phyloP scores from a whole-genome alignment of 2,888 invertebrate species.

The Noctua comes region DNA sequence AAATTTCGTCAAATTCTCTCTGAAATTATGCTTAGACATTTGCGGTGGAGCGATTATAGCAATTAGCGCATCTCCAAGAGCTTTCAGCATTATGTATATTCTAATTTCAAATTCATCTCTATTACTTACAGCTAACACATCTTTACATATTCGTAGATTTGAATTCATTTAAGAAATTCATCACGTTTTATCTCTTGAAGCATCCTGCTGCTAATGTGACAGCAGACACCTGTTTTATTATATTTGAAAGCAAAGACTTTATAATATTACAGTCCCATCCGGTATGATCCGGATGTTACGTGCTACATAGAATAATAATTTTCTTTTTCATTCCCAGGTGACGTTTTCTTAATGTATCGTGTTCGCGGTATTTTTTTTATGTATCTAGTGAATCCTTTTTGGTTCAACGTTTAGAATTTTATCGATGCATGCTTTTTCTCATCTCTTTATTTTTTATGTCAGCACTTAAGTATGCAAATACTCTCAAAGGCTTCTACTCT shows the following conservation, averaged over 20 bases:
- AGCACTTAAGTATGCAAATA: neutral
- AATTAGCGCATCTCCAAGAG: neutral
- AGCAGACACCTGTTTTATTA: constrained; percentile 64
- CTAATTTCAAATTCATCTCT: neutral
- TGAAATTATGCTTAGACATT: constrained; percentile 7
- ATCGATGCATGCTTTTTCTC: neutral
- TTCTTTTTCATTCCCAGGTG: constrained; percentile 9
- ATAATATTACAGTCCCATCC: constrained; percentile 70
- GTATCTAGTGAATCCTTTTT: neutral
- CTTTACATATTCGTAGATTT: neutral
- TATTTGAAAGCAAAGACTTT: constrained; percentile 74
- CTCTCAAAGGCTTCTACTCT: neutral
- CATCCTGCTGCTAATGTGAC: constrained; percentile 30
- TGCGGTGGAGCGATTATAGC: neutral
- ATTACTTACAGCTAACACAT: neutral
- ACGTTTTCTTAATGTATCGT: neutral
- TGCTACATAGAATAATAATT: constrained; percentile 53
- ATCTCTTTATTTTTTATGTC: neutral
- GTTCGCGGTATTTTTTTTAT: neutral
- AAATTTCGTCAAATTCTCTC: constrained; percentile 33
- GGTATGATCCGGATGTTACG: constrained; percentile 50
- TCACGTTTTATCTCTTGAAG: constrained; percentile 23
- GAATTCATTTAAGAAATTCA: constrained; percentile 5
- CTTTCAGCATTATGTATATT: neutral
- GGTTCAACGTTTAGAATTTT: neutral